These are phyloP conservation scores for Poeciliopsis infans DNA, from an alignment of 2,797 vertebrate species.

Conservation along the genomic window DNA sequence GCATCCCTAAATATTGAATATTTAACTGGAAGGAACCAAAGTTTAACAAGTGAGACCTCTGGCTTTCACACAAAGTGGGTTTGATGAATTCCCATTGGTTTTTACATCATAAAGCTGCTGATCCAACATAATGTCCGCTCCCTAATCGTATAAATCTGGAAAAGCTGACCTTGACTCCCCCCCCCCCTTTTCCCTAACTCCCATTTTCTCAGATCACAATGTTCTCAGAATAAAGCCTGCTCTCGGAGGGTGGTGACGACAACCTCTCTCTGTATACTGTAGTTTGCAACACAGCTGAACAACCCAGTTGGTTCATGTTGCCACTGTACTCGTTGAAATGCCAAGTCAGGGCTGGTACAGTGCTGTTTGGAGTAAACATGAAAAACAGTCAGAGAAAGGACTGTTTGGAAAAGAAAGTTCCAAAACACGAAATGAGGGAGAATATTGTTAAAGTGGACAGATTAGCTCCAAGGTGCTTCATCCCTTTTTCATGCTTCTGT, in stretches of 20 bases:
- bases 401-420: constrained; percentile 62
- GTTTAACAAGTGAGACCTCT: neutral
- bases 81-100: neutral
- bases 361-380: constrained; percentile 82
- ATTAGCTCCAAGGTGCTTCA: constrained; percentile 8
- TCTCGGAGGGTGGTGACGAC: constrained; percentile 13
- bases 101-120: neutral
- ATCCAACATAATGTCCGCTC: neutral
- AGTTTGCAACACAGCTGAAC: constrained; percentile 26
- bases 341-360: constrained; percentile 59
- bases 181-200: neutral
- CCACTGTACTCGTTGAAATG: constrained; percentile 62
- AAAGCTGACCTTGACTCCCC: constrained; percentile 15
- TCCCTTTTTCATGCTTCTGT: constrained; percentile 11
- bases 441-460: constrained; percentile 18
- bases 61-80: neutral
- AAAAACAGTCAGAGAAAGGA: constrained; percentile 48
- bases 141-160: neutral
- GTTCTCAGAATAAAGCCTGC: constrained; percentile 43
- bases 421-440: constrained; percentile 68
- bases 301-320: constrained; percentile 57
- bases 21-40: neutral
- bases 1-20: neutral
- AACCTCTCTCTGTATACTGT: constrained; percentile 3
- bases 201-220: neutral